These are phyloP conservation scores for Telmatochromis bifrenatus DNA, from an alignment of 2,113 vertebrate genomes.

Conservation along the genomic window DNA sequence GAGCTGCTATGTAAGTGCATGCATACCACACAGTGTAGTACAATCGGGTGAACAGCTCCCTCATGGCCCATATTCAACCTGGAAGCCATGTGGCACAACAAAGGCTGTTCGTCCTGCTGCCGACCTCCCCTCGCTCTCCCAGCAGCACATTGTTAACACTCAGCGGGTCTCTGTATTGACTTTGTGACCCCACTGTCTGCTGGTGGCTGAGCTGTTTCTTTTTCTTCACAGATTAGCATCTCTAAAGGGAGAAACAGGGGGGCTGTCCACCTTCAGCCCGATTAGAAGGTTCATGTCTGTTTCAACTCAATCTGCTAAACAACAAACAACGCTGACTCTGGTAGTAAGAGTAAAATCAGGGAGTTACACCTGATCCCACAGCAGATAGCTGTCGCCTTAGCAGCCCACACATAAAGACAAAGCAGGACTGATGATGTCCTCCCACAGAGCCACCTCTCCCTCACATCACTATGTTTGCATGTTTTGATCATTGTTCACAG, in stretches of 20 bases:
- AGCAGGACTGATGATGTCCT: not conserved
- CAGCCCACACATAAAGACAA: not conserved
- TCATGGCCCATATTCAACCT: constrained; percentile 77
- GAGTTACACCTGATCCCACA: not conserved
- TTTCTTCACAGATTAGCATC: constrained; percentile 68
- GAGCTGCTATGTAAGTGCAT: constrained; percentile 70
- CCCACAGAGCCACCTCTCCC: not conserved
- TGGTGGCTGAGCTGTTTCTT: constrained; percentile 59
- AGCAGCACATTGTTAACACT: constrained; percentile 79
- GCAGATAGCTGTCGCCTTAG: not conserved
- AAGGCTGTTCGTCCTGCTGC: constrained; percentile 61
- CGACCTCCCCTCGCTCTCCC: constrained; percentile 15
- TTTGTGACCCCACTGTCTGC: constrained; percentile 74
- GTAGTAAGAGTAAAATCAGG: not conserved
- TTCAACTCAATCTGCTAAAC: not conserved
- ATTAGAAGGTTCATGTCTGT: constrained; percentile 49
- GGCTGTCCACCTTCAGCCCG: constrained; percentile 61
- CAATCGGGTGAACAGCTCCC: constrained; percentile 81
- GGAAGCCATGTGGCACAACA: constrained; percentile 82
- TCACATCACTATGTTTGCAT: not conserved
- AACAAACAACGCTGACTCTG: not conserved
- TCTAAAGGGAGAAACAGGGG: constrained; percentile 7
- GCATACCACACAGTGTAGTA: constrained; percentile 68
- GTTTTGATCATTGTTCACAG: not conserved
- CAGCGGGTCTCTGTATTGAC: constrained; percentile 77